Evolutionary conservation across 2,888 invertebrate species (phyloP).

Genomic region (Caenorhabditis sp.): DNA sequence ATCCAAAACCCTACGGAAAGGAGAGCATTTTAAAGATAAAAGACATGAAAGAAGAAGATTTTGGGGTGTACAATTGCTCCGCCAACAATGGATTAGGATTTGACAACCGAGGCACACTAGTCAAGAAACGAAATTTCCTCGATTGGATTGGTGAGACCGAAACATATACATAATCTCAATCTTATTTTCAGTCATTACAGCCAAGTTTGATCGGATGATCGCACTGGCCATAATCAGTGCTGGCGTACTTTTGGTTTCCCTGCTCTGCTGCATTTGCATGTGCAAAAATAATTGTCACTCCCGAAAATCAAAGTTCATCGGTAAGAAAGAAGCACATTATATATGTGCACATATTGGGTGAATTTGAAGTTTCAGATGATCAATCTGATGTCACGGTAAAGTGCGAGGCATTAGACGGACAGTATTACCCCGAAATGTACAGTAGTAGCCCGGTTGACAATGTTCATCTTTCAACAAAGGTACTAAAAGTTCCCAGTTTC

Average conservation of each 20-base stretch:
- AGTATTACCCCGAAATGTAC: constrained; percentile 77
- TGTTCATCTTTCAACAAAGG: constrained; percentile 68
- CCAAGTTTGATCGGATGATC: constrained; percentile 48
- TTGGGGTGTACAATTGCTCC: constrained; percentile 78
- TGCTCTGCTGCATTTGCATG: constrained; percentile 60
- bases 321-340: constrained; percentile 22
- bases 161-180: not conserved
- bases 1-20: constrained; percentile 71
- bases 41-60: constrained; percentile 70
- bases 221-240: constrained; percentile 54
- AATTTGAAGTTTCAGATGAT: constrained; percentile 64
- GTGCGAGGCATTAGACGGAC: constrained; percentile 76
- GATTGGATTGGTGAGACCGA: constrained; percentile 57
- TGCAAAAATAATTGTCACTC: constrained; percentile 49
- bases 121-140: constrained; percentile 58
- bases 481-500: constrained; percentile 18
- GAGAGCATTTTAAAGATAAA: constrained; percentile 74
- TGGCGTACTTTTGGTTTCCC: constrained; percentile 48
- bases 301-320: constrained; percentile 63
- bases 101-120: constrained; percentile 51
- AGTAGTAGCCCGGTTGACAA: constrained; percentile 68
- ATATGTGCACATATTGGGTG: too few species aligned
- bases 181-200: constrained; percentile 50
- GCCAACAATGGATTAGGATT: constrained; percentile 76
- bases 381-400: constrained; percentile 78